phyloP scores from a whole-genome alignment of 2,888 invertebrate genomes.

The Nowickia ferox region DNA sequence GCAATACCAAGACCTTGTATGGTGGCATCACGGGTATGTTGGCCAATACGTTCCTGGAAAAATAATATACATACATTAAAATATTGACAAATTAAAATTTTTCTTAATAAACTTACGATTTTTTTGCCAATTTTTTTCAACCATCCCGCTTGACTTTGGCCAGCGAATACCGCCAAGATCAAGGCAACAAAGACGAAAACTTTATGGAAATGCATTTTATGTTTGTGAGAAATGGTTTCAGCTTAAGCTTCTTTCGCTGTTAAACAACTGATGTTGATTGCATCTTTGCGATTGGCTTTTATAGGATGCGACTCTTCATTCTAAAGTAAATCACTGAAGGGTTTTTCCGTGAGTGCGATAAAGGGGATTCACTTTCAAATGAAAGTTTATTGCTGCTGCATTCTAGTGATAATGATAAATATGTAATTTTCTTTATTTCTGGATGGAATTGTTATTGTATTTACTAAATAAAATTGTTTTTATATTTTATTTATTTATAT shows the following conservation, averaged over 20 bases:
- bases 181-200: slow-evolving; percentile 75
- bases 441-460: no score
- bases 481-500: not conserved
- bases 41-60: slow-evolving; percentile 74
- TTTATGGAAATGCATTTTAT: slow-evolving; percentile 70
- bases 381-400: not conserved
- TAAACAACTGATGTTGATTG: not conserved
- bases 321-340: not conserved
- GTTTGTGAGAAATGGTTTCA: not conserved
- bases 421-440: no score
- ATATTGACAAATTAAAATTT: not conserved
- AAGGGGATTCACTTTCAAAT: not conserved
- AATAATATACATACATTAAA: not conserved
- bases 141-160: slow-evolving; percentile 79
- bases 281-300: not conserved
- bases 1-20: slow-evolving; percentile 74
- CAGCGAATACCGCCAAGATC: slow-evolving; percentile 75
- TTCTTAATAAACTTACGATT: slow-evolving; percentile 74
- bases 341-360: not conserved
- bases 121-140: slow-evolving; percentile 78
- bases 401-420: no score
- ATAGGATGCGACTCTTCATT: not conserved
- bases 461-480: not conserved
- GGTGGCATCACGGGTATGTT: slow-evolving; percentile 75
- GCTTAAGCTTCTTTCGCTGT: not conserved